These are phyloP conservation scores for Danaus plexippus DNA, from an alignment of 1,140 invertebrate genomes.

Conservation along the genomic window DNA sequence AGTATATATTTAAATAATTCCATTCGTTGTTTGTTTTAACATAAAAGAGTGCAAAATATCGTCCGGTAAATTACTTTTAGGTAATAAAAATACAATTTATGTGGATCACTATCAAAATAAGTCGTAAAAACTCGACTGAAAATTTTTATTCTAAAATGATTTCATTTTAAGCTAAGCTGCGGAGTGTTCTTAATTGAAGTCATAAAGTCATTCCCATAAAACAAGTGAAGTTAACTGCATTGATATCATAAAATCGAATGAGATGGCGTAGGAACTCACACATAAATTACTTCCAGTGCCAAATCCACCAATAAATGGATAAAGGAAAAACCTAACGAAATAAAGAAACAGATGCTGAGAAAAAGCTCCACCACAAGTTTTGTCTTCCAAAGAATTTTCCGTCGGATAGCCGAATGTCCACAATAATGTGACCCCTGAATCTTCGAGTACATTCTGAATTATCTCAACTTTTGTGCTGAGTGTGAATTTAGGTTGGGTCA, in stretches of 20 bases:
- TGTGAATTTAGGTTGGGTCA: constrained; percentile 22
- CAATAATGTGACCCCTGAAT: constrained; percentile 23
- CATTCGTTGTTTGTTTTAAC: too few species aligned
- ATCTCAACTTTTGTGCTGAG: constrained; percentile 19
- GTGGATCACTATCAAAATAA: too few species aligned
- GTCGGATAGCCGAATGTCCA: constrained; percentile 39
- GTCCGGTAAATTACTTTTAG: too few species aligned
- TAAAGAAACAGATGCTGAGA: constrained; percentile 50
- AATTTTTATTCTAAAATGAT: too few species aligned
- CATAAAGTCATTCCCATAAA: not conserved
- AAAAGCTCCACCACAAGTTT: constrained; percentile 50
- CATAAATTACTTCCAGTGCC: constrained; percentile 54
- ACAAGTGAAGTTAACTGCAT: constrained; percentile 9
- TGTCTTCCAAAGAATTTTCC: constrained; percentile 37
- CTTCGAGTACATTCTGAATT: constrained; percentile 13
- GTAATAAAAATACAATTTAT: too few species aligned
- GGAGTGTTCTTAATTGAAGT: too few species aligned
- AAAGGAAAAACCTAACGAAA: constrained; percentile 47
- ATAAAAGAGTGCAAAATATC: too few species aligned
- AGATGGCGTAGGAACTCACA: constrained; percentile 34
- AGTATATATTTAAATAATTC: too few species aligned
- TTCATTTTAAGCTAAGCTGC: too few species aligned
- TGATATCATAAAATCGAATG: constrained; percentile 26
- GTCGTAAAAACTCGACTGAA: too few species aligned
- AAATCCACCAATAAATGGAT: constrained; percentile 50